Percentiles rank a stretch among this genome's conserved stretches.
These are phyloP conservation scores for Calliphora vicina DNA, from an alignment of 1,140 invertebrate genomes.

Conservation along the genomic window DNA sequence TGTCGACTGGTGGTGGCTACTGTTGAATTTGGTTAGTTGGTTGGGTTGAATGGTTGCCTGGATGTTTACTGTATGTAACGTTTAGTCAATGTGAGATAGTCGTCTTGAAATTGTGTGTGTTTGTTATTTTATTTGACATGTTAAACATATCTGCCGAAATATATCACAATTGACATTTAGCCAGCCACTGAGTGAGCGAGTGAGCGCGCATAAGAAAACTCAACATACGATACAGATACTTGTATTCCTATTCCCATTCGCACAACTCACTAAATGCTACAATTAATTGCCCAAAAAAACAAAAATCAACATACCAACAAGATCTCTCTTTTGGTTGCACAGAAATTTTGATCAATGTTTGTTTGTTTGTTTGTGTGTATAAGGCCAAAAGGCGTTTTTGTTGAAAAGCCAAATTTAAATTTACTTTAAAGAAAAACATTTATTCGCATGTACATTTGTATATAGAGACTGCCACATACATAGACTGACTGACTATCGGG, in stretches of 20 bases:
- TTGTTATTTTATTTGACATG: constrained; percentile 30
- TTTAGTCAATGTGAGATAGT: neutral
- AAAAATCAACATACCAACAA: neutral
- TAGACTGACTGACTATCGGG: neutral
- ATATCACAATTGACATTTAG: constrained; percentile 29
- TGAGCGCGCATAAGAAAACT: neutral
- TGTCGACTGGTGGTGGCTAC: neutral
- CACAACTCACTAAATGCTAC: neutral
- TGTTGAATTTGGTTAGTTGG: neutral
- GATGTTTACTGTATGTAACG: neutral
- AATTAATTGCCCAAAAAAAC: constrained; percentile 8
- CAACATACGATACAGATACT: neutral
- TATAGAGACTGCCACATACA: too few relatives aligned
- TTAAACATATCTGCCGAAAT: constrained; percentile 34
- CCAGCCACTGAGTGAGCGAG: neutral
- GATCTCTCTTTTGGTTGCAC: neutral
- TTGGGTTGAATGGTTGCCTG: neutral
- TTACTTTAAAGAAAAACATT: neutral
- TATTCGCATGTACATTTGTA: too few relatives aligned
- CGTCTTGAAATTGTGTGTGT: neutral
- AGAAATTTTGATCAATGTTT: neutral
- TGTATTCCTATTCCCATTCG: neutral
- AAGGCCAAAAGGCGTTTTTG: constrained; percentile 7
- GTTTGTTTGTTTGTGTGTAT: neutral
- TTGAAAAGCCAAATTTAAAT: neutral